phyloP scores from a whole-genome alignment of 2,113 vertebrate species.

The Oceanites oceanicus region DNA sequence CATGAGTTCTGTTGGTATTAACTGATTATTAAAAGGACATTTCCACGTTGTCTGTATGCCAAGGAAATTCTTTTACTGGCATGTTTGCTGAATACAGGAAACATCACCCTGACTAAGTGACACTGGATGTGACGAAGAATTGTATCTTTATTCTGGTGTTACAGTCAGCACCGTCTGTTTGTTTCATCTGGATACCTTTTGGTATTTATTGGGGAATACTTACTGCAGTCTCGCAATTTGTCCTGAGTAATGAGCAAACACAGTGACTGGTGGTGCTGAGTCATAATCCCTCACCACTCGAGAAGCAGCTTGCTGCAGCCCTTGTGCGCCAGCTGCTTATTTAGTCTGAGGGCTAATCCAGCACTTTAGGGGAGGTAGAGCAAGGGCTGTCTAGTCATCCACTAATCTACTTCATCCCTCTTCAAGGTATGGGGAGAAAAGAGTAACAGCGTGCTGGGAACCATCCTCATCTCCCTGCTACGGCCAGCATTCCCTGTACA shows the following conservation, averaged over 20 bases:
- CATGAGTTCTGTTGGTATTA: constrained; percentile 69
- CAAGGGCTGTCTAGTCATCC: neutral
- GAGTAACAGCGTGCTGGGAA: neutral
- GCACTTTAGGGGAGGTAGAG: neutral
- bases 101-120: constrained; percentile 64
- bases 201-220: constrained; percentile 19
- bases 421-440: neutral
- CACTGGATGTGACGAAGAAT: constrained; percentile 70
- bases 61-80: constrained; percentile 78
- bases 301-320: neutral
- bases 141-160: constrained; percentile 61
- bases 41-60: constrained; percentile 71
- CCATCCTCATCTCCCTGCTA: neutral
- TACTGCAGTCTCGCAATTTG: neutral
- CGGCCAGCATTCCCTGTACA: neutral
- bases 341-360: neutral
- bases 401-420: neutral
- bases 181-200: constrained; percentile 30
- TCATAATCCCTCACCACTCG: neutral
- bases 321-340: neutral
- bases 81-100: constrained; percentile 72
- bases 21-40: constrained; percentile 74
- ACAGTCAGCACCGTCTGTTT: neutral
- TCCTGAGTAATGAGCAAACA: constrained; percentile 4
- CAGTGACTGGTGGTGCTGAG: neutral